Base-by-base conservation (phyloP, 1,140 invertebrate genomes). In the Daktulosphaira vitifoliae region DNA sequence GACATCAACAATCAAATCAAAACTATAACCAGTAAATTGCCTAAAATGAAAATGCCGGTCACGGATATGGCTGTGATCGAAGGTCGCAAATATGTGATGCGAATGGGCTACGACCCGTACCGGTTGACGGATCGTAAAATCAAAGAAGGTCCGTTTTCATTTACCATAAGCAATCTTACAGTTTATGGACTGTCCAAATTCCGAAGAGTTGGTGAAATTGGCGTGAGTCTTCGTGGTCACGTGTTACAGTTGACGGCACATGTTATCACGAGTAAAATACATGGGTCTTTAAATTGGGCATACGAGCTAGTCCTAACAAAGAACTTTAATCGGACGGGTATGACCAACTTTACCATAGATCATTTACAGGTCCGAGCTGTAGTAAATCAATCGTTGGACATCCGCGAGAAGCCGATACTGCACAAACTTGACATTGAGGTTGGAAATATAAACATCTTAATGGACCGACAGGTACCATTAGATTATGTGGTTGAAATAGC, bases 31-130 rank as follows among this genome's bases (percentile, higher is more conserved):
- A 66, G 42, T 13, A 70, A 68, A 80, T 54, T 87, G 89, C 70
- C 86, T 86, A 0, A 89, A 89, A 74, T 89, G 86, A 1, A 88
- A 5, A 22, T 90, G 68, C 84, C 86, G 4, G 88, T 89, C 0
- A 78, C 91, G 48, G 89, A 92, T 70, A 86, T 88, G 80, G 81
- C 85, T 6, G 80, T 91, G 26, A 80, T 83, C 6, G 84, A 88
- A 70, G 79, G 79, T 0, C 77, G 88, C 9, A 83, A 82, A 67
- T 82, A 84, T 70, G 83, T 90, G 3, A 79, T 81, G 4, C 74
- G 81, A 23, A 80, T 82, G 75, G 79, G 81, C 15, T 82, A 83
- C 66, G 89, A 91, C 75, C 89, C 89, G 0, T 87, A 83, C 68
- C 42, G 37, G 1, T 15, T 70, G 0, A 59, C 59, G 26, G 67